Percentiles rank a stretch among this genome's conserved stretches.
These are phyloP conservation scores for Chauna torquata DNA, from an alignment of 2,113 vertebrate genomes.

Conservation along the genomic window DNA sequence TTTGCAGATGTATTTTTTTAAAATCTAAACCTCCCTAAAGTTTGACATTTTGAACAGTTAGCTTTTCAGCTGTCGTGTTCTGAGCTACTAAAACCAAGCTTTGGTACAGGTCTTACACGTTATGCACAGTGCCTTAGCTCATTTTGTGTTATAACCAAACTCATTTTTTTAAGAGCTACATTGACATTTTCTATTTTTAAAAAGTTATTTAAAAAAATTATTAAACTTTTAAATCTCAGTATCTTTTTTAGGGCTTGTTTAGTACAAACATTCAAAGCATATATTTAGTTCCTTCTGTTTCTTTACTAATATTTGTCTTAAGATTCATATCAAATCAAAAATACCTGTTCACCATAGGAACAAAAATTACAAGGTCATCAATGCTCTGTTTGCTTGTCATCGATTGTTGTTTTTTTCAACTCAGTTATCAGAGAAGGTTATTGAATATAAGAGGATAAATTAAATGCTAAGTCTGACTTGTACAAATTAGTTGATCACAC, in stretches of 20 bases:
- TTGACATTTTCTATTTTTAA: not conserved
- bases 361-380: not conserved
- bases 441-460: conserved; percentile 8
- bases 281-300: not conserved
- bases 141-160: not conserved
- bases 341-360: not conserved
- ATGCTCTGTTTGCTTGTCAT: not conserved
- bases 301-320: not conserved
- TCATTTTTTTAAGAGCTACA: not conserved
- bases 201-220: not conserved
- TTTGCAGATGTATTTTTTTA: not conserved
- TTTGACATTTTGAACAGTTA: not conserved
- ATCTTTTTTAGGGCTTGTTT: not conserved
- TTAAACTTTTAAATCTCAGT: not conserved
- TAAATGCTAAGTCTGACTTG: not conserved
- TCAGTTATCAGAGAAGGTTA: not conserved
- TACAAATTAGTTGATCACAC: not conserved
- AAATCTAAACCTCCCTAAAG: not conserved
- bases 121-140: not conserved
- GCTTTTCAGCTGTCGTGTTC: not conserved
- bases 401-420: not conserved
- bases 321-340: not conserved
- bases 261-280: not conserved
- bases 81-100: not conserved
- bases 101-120: not conserved